Conservation (phyloP, 2,888 invertebrate genomes). For the Phoenoteleia sp. region DNA sequence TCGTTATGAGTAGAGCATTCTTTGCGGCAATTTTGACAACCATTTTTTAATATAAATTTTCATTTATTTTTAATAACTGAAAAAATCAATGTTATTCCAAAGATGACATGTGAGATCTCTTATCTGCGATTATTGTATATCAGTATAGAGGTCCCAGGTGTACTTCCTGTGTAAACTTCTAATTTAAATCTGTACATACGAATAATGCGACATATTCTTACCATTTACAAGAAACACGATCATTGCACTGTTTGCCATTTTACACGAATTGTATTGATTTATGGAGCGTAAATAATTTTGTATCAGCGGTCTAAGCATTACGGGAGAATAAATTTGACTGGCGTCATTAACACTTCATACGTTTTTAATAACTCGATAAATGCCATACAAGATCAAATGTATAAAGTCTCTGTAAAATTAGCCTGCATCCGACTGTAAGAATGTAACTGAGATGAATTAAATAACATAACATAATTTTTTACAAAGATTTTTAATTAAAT, state of each 20-base stretch:
- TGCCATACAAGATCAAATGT: not conserved
- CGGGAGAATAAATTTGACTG: not conserved
- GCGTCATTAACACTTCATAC: not conserved
- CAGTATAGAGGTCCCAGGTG: too few relatives aligned
- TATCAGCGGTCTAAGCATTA: not conserved
- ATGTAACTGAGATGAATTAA: slow-evolving; percentile 28
- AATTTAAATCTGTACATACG: too few relatives aligned
- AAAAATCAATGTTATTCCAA: too few relatives aligned
- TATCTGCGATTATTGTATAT: too few relatives aligned
- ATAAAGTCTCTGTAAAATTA: slow-evolving; percentile 26
- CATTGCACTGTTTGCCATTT: not conserved
- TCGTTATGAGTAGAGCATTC: too few relatives aligned
- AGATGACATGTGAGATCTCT: too few relatives aligned
- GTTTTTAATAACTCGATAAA: not conserved
- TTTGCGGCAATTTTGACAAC: too few relatives aligned
- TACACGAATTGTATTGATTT: not conserved
- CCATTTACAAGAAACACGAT: too few relatives aligned
- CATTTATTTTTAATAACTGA: too few relatives aligned
- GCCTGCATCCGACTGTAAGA: not conserved
- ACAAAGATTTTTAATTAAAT: slow-evolving; percentile 12
- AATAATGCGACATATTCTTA: too few relatives aligned
- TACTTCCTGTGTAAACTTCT: too few relatives aligned
- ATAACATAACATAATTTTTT: slow-evolving; percentile 46
- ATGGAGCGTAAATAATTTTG: not conserved
- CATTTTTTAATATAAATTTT: too few relatives aligned